phyloP scores from a whole-genome alignment of 64 coral and sea anemone genomes.

The Montipora sp. region DNA sequence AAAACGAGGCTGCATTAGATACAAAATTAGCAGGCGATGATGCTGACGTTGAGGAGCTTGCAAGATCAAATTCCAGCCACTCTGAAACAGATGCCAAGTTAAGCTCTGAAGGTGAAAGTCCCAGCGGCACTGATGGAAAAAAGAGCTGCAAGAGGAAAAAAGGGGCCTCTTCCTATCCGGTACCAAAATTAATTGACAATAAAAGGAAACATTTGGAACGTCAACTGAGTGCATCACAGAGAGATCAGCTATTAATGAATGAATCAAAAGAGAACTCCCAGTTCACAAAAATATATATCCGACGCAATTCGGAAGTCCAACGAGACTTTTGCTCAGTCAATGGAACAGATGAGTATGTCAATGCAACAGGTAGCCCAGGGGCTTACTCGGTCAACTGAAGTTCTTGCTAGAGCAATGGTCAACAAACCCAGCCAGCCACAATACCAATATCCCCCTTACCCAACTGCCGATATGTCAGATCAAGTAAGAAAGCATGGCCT shows the following conservation, averaged over 20 bases:
- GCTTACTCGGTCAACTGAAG: constrained; percentile 28
- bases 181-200: constrained; percentile 53
- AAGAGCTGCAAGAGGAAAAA: constrained; percentile 7
- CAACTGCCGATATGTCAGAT: constrained; percentile 14
- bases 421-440: constrained; percentile 12
- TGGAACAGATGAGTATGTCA: constrained; percentile 54
- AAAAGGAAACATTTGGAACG: constrained; percentile 60
- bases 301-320: constrained; percentile 46
- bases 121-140: constrained; percentile 29
- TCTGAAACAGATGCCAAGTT: background rate
- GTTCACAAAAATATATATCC: constrained; percentile 42
- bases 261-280: constrained; percentile 49
- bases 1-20: background rate
- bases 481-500: constrained; percentile 1
- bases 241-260: constrained; percentile 53
- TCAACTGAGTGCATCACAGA: constrained; percentile 58
- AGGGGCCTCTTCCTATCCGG: constrained; percentile 20
- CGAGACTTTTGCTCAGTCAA: constrained; percentile 60
- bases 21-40: background rate
- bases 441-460: constrained; percentile 34
- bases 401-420: constrained; percentile 38
- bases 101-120: constrained; percentile 55
- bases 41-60: background rate
- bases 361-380: background rate
- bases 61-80: constrained; percentile 5